A percentile compares a stretch with the other conserved stretches of the same genome.
Conservation (phyloP, 2,888 invertebrate species). For the Dasypolia templi region DNA sequence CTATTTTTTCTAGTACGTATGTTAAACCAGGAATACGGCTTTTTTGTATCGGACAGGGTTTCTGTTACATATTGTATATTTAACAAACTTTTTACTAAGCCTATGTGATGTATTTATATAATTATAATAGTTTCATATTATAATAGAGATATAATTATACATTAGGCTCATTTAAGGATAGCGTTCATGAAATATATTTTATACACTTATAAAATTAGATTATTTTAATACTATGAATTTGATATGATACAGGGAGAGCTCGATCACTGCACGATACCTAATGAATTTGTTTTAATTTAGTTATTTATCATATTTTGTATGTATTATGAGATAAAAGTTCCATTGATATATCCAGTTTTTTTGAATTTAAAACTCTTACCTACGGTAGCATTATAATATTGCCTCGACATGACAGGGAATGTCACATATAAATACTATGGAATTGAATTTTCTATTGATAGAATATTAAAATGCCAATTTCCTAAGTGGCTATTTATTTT, state of each 20-base stretch:
- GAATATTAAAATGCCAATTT: not conserved
- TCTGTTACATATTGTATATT: too few relatives aligned
- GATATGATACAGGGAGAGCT: conserved; percentile 9
- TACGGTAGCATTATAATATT: not conserved
- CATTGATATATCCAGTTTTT: conserved; percentile 5
- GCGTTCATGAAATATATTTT: conserved; percentile 19
- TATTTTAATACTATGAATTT: not conserved
- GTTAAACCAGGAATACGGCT: too few relatives aligned
- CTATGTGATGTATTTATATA: conserved; percentile 17
- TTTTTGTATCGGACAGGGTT: too few relatives aligned
- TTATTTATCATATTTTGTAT: conserved; percentile 23
- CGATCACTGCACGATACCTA: not conserved
- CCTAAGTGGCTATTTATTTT: not conserved
- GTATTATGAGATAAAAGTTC: conserved; percentile 20
- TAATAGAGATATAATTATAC: conserved; percentile 7
- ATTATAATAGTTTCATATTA: conserved; percentile 36
- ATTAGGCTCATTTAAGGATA: conserved; percentile 6
- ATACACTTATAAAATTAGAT: conserved; percentile 1
- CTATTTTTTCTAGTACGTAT: too few relatives aligned
- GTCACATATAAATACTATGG: not conserved
- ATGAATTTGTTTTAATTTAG: conserved; percentile 8
- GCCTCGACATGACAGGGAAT: too few relatives aligned
- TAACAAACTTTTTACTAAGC: too few relatives aligned
- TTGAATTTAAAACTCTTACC: too few relatives aligned
- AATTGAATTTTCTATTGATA: not conserved